Evolutionary conservation across 1,140 invertebrate genomes (phyloP).

Genomic region (Conus betulinus): DNA sequence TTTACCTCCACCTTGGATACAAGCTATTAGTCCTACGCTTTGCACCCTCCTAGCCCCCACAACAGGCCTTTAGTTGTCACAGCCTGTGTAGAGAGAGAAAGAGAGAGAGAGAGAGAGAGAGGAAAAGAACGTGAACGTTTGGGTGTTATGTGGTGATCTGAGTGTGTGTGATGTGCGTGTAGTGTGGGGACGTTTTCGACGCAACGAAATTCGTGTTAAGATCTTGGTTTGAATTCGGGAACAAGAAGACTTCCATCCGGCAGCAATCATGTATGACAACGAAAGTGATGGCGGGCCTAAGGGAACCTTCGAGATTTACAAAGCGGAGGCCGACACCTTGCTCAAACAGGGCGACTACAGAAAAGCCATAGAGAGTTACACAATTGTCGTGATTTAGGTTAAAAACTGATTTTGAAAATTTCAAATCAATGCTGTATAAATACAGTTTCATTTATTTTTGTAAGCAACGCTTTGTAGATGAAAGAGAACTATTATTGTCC

Average conservation of each 20-base stretch:
- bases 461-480: no score
- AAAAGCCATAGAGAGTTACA: slow-evolving; percentile 73
- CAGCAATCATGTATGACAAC: slow-evolving; percentile 8
- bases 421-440: no score
- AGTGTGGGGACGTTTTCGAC: no score
- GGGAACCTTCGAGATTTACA: slow-evolving; percentile 70
- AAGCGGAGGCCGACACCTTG: slow-evolving; percentile 70
- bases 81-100: no score
- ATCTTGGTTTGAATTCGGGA: not conserved
- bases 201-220: not conserved
- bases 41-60: not conserved
- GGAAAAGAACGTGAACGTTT: not conserved
- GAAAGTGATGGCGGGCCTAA: slow-evolving; percentile 51
- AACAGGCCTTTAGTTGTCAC: not conserved
- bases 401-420: no score
- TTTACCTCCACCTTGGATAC: not conserved
- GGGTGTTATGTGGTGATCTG: no score
- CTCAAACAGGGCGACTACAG: slow-evolving; percentile 70
- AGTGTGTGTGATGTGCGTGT: no score
- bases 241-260: not conserved
- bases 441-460: no score
- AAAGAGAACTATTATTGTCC: no score
- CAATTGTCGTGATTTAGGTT: no score
- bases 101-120: no score
- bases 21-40: not conserved